Percentiles rank a stretch among this genome's conserved stretches.
phyloP scores from a whole-genome alignment of 53 echinoderm and acorn worm genomes.

The Luidia sarsii region DNA sequence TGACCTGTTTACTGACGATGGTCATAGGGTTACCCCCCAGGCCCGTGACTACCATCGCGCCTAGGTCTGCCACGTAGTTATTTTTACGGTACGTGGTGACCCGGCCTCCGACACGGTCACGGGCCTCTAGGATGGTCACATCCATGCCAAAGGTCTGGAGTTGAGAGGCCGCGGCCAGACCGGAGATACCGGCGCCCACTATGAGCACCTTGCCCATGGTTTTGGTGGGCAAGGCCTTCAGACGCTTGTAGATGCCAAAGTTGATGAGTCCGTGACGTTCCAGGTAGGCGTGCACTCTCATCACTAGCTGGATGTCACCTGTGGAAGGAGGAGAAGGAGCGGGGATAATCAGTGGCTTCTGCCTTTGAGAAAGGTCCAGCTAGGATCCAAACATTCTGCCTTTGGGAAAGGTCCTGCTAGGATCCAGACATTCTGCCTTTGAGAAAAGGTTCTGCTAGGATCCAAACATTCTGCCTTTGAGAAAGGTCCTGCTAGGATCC shows the following conservation, averaged over 20 bases:
- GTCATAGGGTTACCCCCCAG: slow-evolving; percentile 99
- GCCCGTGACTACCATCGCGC: slow-evolving; percentile 99
- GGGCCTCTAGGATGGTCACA: slow-evolving; percentile 88
- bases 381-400: no score
- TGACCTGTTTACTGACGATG: slow-evolving; percentile 96
- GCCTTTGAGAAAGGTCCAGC: no score
- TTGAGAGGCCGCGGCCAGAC: slow-evolving; percentile 90
- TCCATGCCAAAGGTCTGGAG: slow-evolving; percentile 94
- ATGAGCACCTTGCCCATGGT: slow-evolving; percentile 73
- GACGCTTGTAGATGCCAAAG: slow-evolving; percentile 90
- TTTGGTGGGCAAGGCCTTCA: slow-evolving; percentile 77
- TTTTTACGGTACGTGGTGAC: slow-evolving; percentile 96
- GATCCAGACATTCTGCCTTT: no score
- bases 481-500: no score
- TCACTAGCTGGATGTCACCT: slow-evolving; percentile 95
- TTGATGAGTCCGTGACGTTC: slow-evolving; percentile 98
- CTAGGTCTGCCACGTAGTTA: slow-evolving; percentile 94
- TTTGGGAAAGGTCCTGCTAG: no score
- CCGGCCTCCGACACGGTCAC: slow-evolving; percentile 95
- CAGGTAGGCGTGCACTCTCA: slow-evolving; percentile 89
- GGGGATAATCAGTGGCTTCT: no score
- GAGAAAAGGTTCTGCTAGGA: no score
- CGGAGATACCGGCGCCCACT: slow-evolving; percentile 90
- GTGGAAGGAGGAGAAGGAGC: no score
- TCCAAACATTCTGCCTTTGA: no score